Percentiles rank a stretch among this genome's conserved stretches.
Conservation (phyloP, 2,888 invertebrate genomes). For the Metacarcinus magister region DNA sequence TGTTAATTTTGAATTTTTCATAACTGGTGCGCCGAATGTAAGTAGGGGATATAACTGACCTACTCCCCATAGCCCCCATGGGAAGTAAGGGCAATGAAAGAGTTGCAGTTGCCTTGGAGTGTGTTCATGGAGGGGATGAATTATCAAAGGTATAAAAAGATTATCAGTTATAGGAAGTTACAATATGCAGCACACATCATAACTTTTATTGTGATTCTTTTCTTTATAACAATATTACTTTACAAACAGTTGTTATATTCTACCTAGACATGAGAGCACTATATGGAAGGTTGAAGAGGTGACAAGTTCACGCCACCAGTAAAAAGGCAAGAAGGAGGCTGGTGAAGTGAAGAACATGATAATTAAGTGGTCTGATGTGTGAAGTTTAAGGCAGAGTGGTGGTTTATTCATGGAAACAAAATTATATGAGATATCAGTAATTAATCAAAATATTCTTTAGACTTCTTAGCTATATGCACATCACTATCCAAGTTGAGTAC, state of each 20-base stretch:
- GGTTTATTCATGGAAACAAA: conserved; percentile 63
- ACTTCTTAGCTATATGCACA: conserved; percentile 15
- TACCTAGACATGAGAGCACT: conserved; percentile 81
- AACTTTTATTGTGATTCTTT: conserved; percentile 81
- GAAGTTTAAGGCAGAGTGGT: conserved; percentile 80
- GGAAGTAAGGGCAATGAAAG: too few species aligned
- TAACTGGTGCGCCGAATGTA: too few species aligned
- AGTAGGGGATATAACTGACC: too few species aligned
- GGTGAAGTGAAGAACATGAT: conserved; percentile 2
- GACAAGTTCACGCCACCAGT: conserved; percentile 74
- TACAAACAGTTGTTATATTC: conserved; percentile 80
- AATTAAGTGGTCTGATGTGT: conserved; percentile 31
- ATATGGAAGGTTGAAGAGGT: conserved; percentile 80
- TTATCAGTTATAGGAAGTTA: not conserved
- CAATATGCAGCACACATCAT: conserved; percentile 71
- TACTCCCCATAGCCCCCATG: too few species aligned
- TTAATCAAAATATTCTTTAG: not conserved
- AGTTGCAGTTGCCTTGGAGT: not conserved
- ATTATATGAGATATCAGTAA: not conserved
- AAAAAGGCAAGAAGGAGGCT: conserved; percentile 68
- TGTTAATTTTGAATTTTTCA: too few species aligned
- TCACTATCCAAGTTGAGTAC: not conserved
- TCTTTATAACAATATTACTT: conserved; percentile 82
- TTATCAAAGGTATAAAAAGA: not conserved
- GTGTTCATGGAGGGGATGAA: not conserved